Percentiles rank a stretch among this genome's conserved stretches.
Evolutionary conservation across 2,797 vertebrate genomes (phyloP).

Genomic region (Halcyon smyrnensis): DNA sequence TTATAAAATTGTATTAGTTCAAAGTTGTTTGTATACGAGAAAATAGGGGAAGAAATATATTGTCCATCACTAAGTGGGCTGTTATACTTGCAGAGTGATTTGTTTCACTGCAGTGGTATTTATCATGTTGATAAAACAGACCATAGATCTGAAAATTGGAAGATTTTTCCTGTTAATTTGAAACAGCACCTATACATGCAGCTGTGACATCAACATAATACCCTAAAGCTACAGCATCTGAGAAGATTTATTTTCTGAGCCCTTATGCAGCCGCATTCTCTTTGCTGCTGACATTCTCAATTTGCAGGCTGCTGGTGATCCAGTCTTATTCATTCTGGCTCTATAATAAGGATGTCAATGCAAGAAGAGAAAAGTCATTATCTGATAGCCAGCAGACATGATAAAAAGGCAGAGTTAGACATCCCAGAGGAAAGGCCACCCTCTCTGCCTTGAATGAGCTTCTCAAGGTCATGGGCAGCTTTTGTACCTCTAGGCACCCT

Average conservation of each 20-base stretch:
- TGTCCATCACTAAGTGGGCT: neutral
- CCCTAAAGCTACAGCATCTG: slow-evolving; percentile 40
- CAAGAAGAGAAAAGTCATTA: slow-evolving; percentile 28
- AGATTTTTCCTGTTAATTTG: slow-evolving; percentile 71
- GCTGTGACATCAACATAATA: slow-evolving; percentile 66
- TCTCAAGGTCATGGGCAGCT: slow-evolving; percentile 40
- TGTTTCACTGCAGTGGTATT: slow-evolving; percentile 60
- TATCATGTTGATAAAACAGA: slow-evolving; percentile 68
- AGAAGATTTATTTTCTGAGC: slow-evolving; percentile 72
- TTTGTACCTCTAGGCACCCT: neutral
- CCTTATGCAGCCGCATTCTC: slow-evolving; percentile 23
- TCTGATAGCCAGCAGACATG: slow-evolving; percentile 24
- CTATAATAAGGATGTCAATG: slow-evolving; percentile 65
- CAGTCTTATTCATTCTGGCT: slow-evolving; percentile 57
- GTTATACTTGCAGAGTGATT: slow-evolving; percentile 17
- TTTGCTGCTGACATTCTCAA: slow-evolving; percentile 54
- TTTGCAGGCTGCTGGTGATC: slow-evolving; percentile 46
- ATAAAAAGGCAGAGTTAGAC: slow-evolving; percentile 44
- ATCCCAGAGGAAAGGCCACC: neutral
- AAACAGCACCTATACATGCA: slow-evolving; percentile 55
- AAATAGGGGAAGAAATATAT: neutral
- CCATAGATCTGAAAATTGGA: slow-evolving; percentile 53
- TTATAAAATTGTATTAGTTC: slow-evolving; percentile 25
- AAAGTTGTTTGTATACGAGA: slow-evolving; percentile 20
- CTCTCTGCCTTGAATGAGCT: slow-evolving; percentile 11